Conservation (phyloP, 2,888 invertebrate genomes). For the Hedya salicella region DNA sequence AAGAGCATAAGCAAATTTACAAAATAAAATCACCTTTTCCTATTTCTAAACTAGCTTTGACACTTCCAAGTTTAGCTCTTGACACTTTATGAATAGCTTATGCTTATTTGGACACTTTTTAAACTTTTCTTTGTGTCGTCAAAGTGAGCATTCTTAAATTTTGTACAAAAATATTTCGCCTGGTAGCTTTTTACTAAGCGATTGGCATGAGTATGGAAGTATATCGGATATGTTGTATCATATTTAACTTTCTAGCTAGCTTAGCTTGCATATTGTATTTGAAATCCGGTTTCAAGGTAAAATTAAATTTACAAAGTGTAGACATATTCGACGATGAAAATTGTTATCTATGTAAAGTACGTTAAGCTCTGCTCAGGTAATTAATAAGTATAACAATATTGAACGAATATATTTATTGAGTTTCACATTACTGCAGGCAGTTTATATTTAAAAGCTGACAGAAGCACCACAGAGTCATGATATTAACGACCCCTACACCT, state of each 20-base stretch:
- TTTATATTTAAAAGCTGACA: background rate
- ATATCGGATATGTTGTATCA: constrained; percentile 34
- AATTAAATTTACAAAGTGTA: no score
- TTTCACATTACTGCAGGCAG: background rate
- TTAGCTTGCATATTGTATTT: constrained; percentile 32
- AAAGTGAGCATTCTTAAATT: constrained; percentile 14
- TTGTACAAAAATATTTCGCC: constrained; percentile 27
- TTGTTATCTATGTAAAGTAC: no score
- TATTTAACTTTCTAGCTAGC: constrained; percentile 14
- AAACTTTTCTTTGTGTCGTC: constrained; percentile 23
- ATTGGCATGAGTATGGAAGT: constrained; percentile 39
- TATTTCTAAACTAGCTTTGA: constrained; percentile 21
- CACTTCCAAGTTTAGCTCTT: constrained; percentile 22
- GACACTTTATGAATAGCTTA: constrained; percentile 34
- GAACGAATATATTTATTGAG: background rate
- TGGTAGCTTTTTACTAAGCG: constrained; percentile 34
- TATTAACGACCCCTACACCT: constrained; percentile 15
- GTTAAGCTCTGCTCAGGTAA: background rate
- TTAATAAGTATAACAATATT: background rate
- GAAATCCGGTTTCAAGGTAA: background rate
- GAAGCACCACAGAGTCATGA: constrained; percentile 1
- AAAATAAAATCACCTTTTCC: constrained; percentile 14
- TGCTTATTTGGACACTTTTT: constrained; percentile 27
- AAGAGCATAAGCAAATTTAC: constrained; percentile 10
- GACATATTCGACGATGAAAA: no score